Evolutionary conservation across 1,140 invertebrate genomes (phyloP).

Genomic region (Drosophila nasuta): DNA sequence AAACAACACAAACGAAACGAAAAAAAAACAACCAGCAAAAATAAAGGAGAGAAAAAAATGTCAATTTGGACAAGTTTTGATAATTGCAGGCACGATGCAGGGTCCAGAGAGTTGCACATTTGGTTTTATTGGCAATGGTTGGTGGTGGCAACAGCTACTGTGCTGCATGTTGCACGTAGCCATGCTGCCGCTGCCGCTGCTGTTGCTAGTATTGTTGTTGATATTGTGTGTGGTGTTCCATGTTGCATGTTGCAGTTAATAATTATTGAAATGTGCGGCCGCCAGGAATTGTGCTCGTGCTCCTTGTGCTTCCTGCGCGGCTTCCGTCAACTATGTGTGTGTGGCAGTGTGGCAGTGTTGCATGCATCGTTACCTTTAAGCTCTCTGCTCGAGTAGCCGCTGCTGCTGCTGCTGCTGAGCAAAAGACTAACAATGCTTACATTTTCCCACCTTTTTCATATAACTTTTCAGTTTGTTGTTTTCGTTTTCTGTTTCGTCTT

Average conservation of each 20-base stretch:
- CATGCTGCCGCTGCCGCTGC: background rate
- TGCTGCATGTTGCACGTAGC: conserved; percentile 63
- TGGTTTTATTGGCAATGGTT: conserved; percentile 29
- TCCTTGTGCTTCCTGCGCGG: conserved; percentile 78
- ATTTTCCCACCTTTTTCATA: conserved; percentile 83
- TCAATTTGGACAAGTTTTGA: conserved; percentile 82
- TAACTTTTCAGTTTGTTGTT: conserved; percentile 71
- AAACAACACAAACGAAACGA: background rate
- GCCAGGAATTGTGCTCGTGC: conserved; percentile 76
- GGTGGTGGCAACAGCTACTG: conserved; percentile 56
- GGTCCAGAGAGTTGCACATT: conserved; percentile 26
- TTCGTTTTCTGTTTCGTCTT: conserved; percentile 36
- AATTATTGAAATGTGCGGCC: conserved; percentile 83
- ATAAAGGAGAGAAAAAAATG: conserved; percentile 60
- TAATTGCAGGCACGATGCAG: conserved; percentile 68
- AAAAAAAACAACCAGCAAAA: conserved; percentile 4
- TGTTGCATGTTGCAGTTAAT: conserved; percentile 79
- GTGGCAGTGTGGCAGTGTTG: conserved; percentile 54
- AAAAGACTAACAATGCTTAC: conserved; percentile 81
- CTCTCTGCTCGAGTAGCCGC: conserved; percentile 15
- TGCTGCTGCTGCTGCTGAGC: conserved; percentile 35
- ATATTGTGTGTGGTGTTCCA: conserved; percentile 52
- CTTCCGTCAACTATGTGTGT: conserved; percentile 55
- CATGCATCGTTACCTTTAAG: conserved; percentile 78
- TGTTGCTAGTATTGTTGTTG: conserved; percentile 8